A percentile compares a stretch with the other conserved stretches of the same genome.
These are phyloP conservation scores for Drosophila leontia DNA, from an alignment of 1,140 invertebrate species.

Conservation along the genomic window DNA sequence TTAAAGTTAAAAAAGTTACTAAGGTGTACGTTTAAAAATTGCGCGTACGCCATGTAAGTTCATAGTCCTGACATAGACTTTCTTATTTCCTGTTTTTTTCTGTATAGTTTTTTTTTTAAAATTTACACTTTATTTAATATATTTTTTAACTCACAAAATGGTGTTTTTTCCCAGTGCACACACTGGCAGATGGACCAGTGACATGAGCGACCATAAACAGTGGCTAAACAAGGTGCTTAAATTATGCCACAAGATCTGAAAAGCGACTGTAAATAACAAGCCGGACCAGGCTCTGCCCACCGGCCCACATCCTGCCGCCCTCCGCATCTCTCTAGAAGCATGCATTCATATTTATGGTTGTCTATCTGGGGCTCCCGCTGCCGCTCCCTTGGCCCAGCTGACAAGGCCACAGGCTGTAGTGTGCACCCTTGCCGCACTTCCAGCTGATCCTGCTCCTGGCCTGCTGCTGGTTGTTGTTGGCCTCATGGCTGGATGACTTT, in stretches of 20 bases:
- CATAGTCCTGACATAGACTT: no score
- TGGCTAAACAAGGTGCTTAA: slow-evolving; percentile 83
- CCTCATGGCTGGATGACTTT: slow-evolving; percentile 76
- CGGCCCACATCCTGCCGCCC: slow-evolving; percentile 7
- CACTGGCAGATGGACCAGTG: slow-evolving; percentile 64
- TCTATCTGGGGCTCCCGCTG: slow-evolving; percentile 48
- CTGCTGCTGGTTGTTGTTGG: slow-evolving; percentile 79
- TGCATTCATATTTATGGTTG: slow-evolving; percentile 78
- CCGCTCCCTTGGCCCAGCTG: slow-evolving; percentile 17
- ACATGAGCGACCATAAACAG: slow-evolving; percentile 81
- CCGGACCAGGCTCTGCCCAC: slow-evolving; percentile 24
- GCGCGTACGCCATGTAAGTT: neutral
- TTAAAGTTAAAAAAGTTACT: neutral
- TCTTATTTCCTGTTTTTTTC: neutral
- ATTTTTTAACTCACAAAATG: neutral
- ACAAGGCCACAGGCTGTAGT: slow-evolving; percentile 72
- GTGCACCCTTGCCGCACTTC: slow-evolving; percentile 37
- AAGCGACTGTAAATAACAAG: slow-evolving; percentile 79
- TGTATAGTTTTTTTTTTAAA: no score
- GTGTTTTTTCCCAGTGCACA: slow-evolving; percentile 1
- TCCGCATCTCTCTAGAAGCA: neutral
- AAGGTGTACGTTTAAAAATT: neutral
- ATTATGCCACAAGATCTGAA: slow-evolving; percentile 82
- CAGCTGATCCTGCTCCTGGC: slow-evolving; percentile 40
- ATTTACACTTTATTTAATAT: no score